Evolutionary conservation across 2,797 vertebrate species (phyloP), one percentile per base, ranked within the genome.

Genomic region (Percopsis omiscomaycus): DNA sequence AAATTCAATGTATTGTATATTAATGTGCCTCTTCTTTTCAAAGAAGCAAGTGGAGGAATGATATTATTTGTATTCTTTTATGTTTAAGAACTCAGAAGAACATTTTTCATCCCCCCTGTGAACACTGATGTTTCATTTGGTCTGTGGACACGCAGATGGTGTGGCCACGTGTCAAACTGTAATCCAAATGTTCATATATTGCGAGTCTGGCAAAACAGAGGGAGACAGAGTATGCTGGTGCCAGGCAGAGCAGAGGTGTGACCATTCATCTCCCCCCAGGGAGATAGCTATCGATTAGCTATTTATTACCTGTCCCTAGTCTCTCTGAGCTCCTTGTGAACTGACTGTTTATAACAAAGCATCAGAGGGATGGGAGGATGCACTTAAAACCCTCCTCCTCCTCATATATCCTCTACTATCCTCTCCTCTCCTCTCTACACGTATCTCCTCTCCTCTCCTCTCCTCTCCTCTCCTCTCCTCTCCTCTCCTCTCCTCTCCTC

Each of bases 231-330:
- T 54, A 30, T 44, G 44, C 47, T 30, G 54, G 59, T 50, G 27
- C 12, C 15, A 16, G 29, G 22, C 42, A 59, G 58, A 55, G 47
- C 52, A 57, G 50, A 2, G 52, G 68, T 73, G 58, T 57, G 68
- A 50, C 66, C 60, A 50, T 75, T 62, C 58, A 57, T 81, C 78
- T 78, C 65, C 71, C 59, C 47, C 60, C 47, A 16, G 63, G 66
- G 64, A 80, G 71, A 75, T 74, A 32, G 55, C 22, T 75, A 87
- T 88, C 5, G 81, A 87, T 88, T 85, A 65, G 73, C 74, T 65
- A 61, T 82, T 72, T 84, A 73, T 83, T 75, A 81, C 51, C 67
- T 57, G 28, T 44, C 44, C 58, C 44, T 28, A 67, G 68, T 78
- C 75, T 59, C 62, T 71, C 59, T 70, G 54, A 52, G 64, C 71